These are phyloP conservation scores for Zootermopsis nevadensis DNA, from an alignment of 2,888 invertebrate genomes.

Conservation along the genomic window DNA sequence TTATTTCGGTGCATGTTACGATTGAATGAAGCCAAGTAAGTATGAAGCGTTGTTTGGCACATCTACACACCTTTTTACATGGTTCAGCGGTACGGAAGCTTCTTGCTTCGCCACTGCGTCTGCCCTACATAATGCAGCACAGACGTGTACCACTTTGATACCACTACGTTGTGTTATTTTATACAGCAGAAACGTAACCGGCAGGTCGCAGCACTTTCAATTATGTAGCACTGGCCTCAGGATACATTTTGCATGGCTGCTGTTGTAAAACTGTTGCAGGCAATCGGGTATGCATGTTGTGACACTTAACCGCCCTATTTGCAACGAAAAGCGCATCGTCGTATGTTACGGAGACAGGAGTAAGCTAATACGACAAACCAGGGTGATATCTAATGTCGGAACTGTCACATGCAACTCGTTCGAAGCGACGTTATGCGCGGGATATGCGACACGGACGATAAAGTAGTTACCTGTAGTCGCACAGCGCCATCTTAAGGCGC, in stretches of 20 bases:
- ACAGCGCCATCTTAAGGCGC: too few relatives aligned
- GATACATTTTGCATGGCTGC: neutral
- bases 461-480: too few relatives aligned
- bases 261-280: neutral
- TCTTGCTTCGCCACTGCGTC: neutral
- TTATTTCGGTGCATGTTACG: too few relatives aligned
- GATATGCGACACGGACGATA: too few relatives aligned
- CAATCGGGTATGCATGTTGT: neutral
- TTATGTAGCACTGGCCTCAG: constrained; percentile 6
- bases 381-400: too few relatives aligned
- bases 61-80: neutral
- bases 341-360: neutral
- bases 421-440: too few relatives aligned
- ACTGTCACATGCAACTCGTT: too few relatives aligned
- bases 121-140: constrained; percentile 1
- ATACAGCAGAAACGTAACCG: neutral
- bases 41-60: neutral
- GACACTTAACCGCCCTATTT: neutral
- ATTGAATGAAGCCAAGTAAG: too few relatives aligned
- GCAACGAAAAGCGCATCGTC: neutral
- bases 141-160: neutral
- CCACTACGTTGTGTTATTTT: neutral
- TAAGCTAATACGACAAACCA: neutral
- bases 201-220: neutral
- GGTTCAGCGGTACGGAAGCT: neutral